Evolutionary conservation across 2,888 invertebrate genomes (phyloP).

Genomic region (Myopa testacea): DNA sequence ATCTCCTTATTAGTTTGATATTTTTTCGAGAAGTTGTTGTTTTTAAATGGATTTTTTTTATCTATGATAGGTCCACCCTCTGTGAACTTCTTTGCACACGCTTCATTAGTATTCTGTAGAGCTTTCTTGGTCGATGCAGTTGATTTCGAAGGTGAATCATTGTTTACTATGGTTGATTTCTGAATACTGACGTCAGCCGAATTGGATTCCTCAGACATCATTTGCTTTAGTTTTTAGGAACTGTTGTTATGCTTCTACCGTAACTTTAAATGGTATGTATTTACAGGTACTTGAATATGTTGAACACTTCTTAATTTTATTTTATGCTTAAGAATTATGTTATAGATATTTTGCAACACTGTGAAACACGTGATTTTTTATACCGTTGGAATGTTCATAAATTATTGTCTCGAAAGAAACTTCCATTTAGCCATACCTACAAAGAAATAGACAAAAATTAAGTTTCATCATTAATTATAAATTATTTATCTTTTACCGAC

Average conservation of each 20-base stretch:
- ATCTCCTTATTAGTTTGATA: conserved; percentile 46
- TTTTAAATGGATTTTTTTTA: conserved; percentile 66
- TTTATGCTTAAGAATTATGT: neutral
- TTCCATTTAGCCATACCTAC: neutral
- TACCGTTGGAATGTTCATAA: neutral
- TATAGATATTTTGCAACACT: neutral
- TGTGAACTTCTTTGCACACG: conserved; percentile 64
- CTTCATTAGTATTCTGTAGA: conserved; percentile 59
- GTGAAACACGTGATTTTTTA: neutral
- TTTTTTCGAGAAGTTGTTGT: conserved; percentile 44
- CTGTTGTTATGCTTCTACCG: neutral
- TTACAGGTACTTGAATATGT: neutral
- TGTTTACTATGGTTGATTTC: neutral
- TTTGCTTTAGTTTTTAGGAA: conserved; percentile 14
- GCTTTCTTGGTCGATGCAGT: conserved; percentile 2
- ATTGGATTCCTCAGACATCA: conserved; percentile 24
- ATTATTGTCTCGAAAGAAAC: neutral
- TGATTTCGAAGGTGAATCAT: neutral
- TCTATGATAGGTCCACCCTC: conserved; percentile 67
- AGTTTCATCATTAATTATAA: neutral
- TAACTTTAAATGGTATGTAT: too few species aligned
- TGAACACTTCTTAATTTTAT: neutral
- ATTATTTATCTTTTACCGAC: too few species aligned
- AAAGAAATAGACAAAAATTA: neutral
- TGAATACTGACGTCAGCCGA: conserved; percentile 19